Base-by-base conservation (phyloP, 2,797 vertebrate genomes). In the Enteromius mattozi region DNA sequence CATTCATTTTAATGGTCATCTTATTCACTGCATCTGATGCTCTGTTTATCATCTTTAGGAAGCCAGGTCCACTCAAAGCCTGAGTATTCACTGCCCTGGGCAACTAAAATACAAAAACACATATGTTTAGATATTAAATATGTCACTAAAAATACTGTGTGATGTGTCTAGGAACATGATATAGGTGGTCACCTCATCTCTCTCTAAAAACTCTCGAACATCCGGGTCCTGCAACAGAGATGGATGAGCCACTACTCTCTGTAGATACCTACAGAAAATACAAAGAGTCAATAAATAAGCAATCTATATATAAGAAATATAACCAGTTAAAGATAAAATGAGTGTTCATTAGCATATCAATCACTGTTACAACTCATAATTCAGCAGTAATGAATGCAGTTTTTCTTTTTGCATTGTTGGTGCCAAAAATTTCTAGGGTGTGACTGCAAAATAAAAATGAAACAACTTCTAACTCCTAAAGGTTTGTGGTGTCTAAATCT, bases 1-100 rank as follows among this genome's bases (percentile, higher is more conserved):
- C 97, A 0, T 98, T 98, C 94, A 99, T 99, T 95, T 98, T 99
- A 92, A 99, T 97, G 87, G 98, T 99, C 97, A 99, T 99, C 94
- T 99, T 99, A 94, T 96, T 99, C 90, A 99, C 97, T 0, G 98
- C 98, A 12, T 99, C 97, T 0, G 98, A 98, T 0, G 98, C 98
- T 92, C 95, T 98, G 94, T 94, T 98, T 92, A 99, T 97, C 97
- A 99, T 99, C 93, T 99, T 99, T 87, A 99, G 95, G 88, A 99
- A 96, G 76, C 98, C 97, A 47, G 98, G 96, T 84, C 98, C 96
- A 83, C 98, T 99, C 88, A 99, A 85, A 0, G 97, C 87, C 91
- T 99, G 97, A 16, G 98, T 99, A 88, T 95, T 94, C 56, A 98
- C 93, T 0, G 98, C 97, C 81, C 98, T 96, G 10, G 98, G 98